Base-by-base conservation (phyloP, 2,113 vertebrate species). In the Deroptyus accipitrinus region DNA sequence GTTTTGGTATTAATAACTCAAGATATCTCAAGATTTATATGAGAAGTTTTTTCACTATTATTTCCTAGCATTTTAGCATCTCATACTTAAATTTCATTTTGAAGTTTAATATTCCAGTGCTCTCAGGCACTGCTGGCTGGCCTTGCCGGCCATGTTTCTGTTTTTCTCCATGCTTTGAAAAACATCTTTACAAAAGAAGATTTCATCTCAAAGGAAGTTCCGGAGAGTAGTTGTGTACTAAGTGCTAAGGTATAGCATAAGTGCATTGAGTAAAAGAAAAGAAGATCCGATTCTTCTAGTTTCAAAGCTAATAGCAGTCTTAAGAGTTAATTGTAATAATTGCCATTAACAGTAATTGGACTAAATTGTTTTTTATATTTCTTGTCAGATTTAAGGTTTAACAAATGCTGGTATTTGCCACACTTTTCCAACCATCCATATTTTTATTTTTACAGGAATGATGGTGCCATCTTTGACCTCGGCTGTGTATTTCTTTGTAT, bases 391-490 rank as follows among this genome's bases (percentile, higher is more conserved):
- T 33, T 46, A 17, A 63, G 8, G 14, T 73, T 39, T 81, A 27
- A 51, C 16, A 80, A 73, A 8, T 61, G 13, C 9, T 55, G 14
- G 1, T 69, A 15, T 54, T 57, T 49, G 15, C 10, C 2, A 10
- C 6, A 9, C 13, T 42, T 86, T 82, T 76, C 37, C 27, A 59
- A 78, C 20, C 15, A 5, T 52, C 7, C 13, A 1, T 15, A 2
- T 61, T 93, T 91, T 69, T 81, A 24, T 83, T 81, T 91, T 72
- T 77, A 6, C 97, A 99, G 99, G 99, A 68, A 98, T 99, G 98
- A 99, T 99, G 98, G 97, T 99, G 91, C 99, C 99, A 20, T 99
- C 99, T 18, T 90, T 99, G 98, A 99, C 99, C 41, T 99, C 99
- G 20, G 98, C 98, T 4, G 98, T 99, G 73, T 99, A 99, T 98